Evolutionary conservation across 1,140 invertebrate genomes (phyloP).

Genomic region (Drosophila arawakana): DNA sequence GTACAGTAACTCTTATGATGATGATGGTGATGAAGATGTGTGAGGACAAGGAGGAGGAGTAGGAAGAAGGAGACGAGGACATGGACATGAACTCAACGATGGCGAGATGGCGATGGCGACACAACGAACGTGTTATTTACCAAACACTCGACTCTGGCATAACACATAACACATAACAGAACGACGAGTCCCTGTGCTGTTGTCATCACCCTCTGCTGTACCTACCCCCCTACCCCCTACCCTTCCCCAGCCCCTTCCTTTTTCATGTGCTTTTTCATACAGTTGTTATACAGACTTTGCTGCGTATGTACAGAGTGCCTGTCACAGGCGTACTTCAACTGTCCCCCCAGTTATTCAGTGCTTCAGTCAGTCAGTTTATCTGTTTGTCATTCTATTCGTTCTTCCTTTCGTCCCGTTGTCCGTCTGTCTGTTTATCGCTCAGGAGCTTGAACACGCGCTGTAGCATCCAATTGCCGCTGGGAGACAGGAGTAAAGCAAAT

Average conservation of each 20-base stretch:
- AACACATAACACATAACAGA: constrained; percentile 66
- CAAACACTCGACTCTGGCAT: constrained; percentile 76
- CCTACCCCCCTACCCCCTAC: neutral
- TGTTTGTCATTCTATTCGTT: neutral
- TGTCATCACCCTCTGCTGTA: neutral
- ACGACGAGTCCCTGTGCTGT: constrained; percentile 1
- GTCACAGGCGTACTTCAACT: constrained; percentile 4
- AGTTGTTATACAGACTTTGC: neutral
- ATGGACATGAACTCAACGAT: constrained; percentile 26
- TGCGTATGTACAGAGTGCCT: neutral
- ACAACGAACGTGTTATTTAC: constrained; percentile 82
- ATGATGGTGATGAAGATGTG: constrained; percentile 45
- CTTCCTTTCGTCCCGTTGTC: neutral
- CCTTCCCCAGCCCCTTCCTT: neutral
- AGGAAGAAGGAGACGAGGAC: neutral
- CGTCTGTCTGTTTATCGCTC: constrained; percentile 23
- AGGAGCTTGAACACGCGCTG: constrained; percentile 38
- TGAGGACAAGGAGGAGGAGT: constrained; percentile 9
- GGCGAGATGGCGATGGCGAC: constrained; percentile 54
- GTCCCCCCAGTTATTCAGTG: neutral
- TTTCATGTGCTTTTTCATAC: neutral
- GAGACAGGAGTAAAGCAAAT: constrained; percentile 7
- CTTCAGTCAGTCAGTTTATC: constrained; percentile 1
- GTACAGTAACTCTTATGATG: constrained; percentile 33
- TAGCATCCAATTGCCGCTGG: constrained; percentile 20